Base-by-base conservation (phyloP, 2,888 invertebrate species). In the Morpho deidamia region DNA sequence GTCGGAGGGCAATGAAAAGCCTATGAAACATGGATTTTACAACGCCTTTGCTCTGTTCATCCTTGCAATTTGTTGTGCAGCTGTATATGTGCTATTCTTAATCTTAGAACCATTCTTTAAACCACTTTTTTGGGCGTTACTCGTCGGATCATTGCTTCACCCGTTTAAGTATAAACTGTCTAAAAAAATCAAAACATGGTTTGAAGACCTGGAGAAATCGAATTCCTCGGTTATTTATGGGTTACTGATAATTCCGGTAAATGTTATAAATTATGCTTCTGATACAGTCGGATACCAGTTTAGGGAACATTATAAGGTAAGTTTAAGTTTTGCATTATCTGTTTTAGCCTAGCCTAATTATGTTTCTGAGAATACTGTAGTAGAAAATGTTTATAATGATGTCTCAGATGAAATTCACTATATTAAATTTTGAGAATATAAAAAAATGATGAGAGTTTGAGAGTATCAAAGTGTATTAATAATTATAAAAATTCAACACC, bases 61-160 rank as follows among this genome's bases (percentile, higher is more conserved):
- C 62, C 85, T 96, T 58, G 86, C 92, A 42, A 77, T 95, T 47
- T 92, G 93, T 64, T 92, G 92, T 72, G 92, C 92, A 38, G 95
- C 94, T 11, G 91, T 93, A 41, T 94, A 93, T 75, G 95, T 95
- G 1, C 91, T 97, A 7, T 97, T 95, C 79, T 91, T 96, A 60
- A 95, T 97, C 63, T 86, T 98, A 34, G 95, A 96, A 68, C 97
- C 98, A 0, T 99, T 98, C 81, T 93, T 99, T 37, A 95, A 96
- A 65, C 98, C 99, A 0, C 82, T 99, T 51, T 91, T 99, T 65
- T 99, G 99, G 99, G 98, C 99, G 0, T 90, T 98, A 53, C 89
- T 99, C 35, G 96, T 98, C 69, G 99, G 99, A n/a, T 97, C 98
- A 0, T 95, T 98, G 39, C 90, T 99, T n/a, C 97, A 98, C 80